A percentile compares a stretch with the other conserved stretches of the same genome.
phyloP scores from a whole-genome alignment of 2,797 vertebrate species.

The Mormyrus hasselquistii region DNA sequence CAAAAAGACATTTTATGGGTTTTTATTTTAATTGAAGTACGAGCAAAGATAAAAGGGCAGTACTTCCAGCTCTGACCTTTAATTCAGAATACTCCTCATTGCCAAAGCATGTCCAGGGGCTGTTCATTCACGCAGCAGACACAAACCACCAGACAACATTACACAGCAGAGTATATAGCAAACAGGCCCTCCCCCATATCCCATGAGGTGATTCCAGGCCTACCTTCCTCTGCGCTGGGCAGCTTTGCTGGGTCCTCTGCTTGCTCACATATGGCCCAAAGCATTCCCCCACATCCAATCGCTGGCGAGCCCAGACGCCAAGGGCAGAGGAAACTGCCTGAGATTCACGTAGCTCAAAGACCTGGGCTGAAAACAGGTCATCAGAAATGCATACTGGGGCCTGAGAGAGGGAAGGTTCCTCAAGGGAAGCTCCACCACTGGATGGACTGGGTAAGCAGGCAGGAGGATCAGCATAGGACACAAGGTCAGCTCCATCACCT shows the following conservation, averaged over 20 bases:
- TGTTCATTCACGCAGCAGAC: not conserved
- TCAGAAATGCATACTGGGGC: conserved; percentile 71
- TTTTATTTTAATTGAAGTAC: conserved; percentile 71
- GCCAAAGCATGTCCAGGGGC: not conserved
- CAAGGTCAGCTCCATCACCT: conserved; percentile 79
- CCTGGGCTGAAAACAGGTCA: conserved; percentile 71
- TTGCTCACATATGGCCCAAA: conserved; percentile 87
- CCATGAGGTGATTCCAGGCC: conserved; percentile 32
- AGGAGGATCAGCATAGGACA: conserved; percentile 61
- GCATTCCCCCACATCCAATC: conserved; percentile 77
- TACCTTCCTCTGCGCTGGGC: conserved; percentile 85
- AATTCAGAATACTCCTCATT: not conserved
- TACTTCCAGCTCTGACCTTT: not conserved
- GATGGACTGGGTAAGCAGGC: conserved; percentile 70
- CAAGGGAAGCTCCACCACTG: conserved; percentile 71
- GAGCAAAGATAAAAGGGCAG: conserved; percentile 45
- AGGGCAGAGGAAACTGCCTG: conserved; percentile 64
- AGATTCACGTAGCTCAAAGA: conserved; percentile 88
- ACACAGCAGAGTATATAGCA: not conserved
- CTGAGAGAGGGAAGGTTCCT: conserved; percentile 68
- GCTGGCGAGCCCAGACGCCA: conserved; percentile 88
- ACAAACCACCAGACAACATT: not conserved
- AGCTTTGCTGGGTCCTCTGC: conserved; percentile 64
- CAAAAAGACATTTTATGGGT: conserved; percentile 75
- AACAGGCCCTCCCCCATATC: not conserved